These are phyloP conservation scores for Oryzias dopingdopingensis DNA, from an alignment of 2,797 vertebrate species.

Conservation along the genomic window DNA sequence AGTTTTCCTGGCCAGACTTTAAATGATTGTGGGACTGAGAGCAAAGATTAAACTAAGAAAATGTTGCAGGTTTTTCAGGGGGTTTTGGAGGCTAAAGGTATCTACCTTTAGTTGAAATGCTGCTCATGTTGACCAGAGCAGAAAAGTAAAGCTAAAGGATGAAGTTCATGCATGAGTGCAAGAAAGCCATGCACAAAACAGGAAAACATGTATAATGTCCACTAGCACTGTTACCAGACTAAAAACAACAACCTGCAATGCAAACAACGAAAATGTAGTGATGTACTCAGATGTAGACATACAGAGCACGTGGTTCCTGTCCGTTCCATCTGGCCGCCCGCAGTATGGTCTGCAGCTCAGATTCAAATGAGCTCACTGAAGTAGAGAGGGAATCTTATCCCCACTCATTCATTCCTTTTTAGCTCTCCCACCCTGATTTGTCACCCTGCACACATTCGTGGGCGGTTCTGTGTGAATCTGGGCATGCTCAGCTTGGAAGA, in stretches of 20 bases:
- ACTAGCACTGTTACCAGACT: no score
- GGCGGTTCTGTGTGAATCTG: conserved; percentile 12
- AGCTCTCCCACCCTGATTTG: conserved; percentile 27
- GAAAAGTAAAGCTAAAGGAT: no score
- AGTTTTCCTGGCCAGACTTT: no score
- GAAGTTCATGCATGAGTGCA: no score
- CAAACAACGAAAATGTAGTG: background rate
- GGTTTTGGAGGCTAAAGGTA: no score
- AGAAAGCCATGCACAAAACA: background rate
- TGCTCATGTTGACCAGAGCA: no score
- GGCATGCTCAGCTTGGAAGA: conserved; percentile 15
- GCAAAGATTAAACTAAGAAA: no score
- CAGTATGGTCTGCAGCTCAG: conserved; percentile 10
- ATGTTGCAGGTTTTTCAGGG: no score
- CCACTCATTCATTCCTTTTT: conserved; percentile 45
- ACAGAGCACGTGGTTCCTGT: background rate
- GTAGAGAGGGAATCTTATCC: conserved; percentile 31
- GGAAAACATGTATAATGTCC: background rate
- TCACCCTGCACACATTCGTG: conserved; percentile 26
- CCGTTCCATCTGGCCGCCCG: conserved; percentile 2
- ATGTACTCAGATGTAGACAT: background rate
- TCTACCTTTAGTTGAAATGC: no score
- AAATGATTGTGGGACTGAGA: no score
- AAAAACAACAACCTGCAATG: background rate
- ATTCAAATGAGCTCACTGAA: conserved; percentile 23